Evolutionary conservation across 2,888 invertebrate genomes (phyloP).

Genomic region (Ischnura elegans): DNA sequence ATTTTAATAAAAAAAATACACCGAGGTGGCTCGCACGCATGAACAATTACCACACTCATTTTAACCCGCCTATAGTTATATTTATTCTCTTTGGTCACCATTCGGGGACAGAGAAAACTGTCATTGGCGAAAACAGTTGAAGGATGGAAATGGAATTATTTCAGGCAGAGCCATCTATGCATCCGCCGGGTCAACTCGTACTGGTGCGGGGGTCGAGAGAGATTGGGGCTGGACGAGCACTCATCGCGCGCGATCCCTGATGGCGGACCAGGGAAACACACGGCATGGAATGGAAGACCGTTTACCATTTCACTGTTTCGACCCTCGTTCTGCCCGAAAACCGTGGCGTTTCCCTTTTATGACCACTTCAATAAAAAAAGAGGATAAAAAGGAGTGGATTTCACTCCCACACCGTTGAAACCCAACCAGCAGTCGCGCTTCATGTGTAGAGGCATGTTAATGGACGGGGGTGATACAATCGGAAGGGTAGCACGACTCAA

Average conservation of each 20-base stretch:
- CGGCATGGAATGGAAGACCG: background rate
- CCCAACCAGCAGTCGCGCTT: no score
- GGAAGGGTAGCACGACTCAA: no score
- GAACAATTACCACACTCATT: no score
- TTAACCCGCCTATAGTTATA: no score
- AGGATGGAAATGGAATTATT: background rate
- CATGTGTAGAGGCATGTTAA: no score
- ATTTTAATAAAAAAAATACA: no score
- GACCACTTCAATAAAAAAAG: conserved; percentile 21
- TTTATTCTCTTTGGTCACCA: background rate
- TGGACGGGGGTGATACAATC: no score
- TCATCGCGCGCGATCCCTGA: no score
- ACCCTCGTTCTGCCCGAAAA: background rate
- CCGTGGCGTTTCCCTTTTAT: background rate
- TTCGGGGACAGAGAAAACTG: background rate
- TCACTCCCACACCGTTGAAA: background rate
- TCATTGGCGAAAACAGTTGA: background rate
- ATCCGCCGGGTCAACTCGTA: background rate
- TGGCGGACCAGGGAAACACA: no score
- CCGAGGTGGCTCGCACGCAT: no score
- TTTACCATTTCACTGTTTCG: background rate
- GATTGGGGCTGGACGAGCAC: background rate
- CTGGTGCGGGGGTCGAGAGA: no score
- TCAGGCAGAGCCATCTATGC: background rate
- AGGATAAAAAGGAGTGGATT: background rate